Evolutionary conservation across 2,113 vertebrate species (phyloP).

Genomic region (Colossoma macropomum): DNA sequence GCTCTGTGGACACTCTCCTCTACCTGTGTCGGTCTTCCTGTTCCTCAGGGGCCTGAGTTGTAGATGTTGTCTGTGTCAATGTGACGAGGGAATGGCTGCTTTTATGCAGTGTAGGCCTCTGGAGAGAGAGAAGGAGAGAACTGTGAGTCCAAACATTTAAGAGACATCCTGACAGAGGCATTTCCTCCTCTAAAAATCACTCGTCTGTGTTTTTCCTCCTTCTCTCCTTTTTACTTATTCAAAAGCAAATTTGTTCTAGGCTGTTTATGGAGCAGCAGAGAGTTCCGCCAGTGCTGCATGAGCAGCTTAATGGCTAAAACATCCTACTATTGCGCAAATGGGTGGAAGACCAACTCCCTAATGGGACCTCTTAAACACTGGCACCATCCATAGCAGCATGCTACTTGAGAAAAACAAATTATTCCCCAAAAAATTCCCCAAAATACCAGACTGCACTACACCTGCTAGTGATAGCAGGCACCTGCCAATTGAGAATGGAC

Average conservation of each 20-base stretch:
- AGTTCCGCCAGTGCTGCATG: slow-evolving; percentile 13
- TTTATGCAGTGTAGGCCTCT: slow-evolving; percentile 38
- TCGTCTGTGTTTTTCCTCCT: neutral
- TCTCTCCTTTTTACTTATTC: neutral
- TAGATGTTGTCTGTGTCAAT: slow-evolving; percentile 3
- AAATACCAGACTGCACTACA: neutral
- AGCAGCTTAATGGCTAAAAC: slow-evolving; percentile 30
- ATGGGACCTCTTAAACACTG: neutral
- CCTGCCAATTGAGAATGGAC: too few relatives aligned
- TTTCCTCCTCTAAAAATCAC: slow-evolving; percentile 38
- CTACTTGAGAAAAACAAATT: neutral
- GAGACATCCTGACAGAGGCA: slow-evolving; percentile 9
- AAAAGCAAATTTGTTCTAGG: slow-evolving; percentile 44
- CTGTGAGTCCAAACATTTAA: neutral
- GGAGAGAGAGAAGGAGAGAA: neutral
- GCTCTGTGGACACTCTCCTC: neutral
- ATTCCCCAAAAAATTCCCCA: neutral
- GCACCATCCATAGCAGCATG: neutral
- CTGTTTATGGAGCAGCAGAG: slow-evolving; percentile 44
- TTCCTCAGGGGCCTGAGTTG: neutral
- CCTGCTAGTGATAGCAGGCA: neutral
- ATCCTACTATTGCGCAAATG: neutral
- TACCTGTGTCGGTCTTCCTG: neutral
- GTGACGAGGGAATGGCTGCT: neutral
- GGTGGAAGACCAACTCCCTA: slow-evolving; percentile 17